phyloP scores from a whole-genome alignment of 2,888 invertebrate genomes.

The Metellina segmentata region DNA sequence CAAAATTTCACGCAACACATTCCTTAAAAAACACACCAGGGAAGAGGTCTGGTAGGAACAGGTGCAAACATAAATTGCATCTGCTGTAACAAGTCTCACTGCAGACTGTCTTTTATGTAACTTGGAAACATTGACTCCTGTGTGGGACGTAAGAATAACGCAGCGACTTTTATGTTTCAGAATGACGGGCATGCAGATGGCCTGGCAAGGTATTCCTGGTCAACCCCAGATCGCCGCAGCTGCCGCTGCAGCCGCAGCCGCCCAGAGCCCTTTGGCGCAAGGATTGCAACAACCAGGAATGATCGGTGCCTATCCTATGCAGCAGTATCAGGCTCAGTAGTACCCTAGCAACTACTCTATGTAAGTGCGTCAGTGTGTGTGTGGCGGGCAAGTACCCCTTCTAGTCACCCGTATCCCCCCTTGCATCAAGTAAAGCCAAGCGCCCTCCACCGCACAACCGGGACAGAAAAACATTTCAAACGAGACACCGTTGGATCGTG shows the following conservation, averaged over 20 bases:
- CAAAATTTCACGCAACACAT: too few relatives aligned
- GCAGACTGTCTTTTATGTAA: neutral
- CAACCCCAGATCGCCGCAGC: slow-evolving; percentile 77
- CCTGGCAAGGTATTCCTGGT: slow-evolving; percentile 82
- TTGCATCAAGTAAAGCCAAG: slow-evolving; percentile 53
- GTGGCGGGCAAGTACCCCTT: slow-evolving; percentile 45
- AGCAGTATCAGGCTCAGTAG: slow-evolving; percentile 79
- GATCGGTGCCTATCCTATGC: slow-evolving; percentile 82
- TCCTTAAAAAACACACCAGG: too few relatives aligned
- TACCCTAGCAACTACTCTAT: slow-evolving; percentile 39
- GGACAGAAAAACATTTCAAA: slow-evolving; percentile 25
- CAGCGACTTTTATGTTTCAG: slow-evolving; percentile 36
- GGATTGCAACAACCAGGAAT: slow-evolving; percentile 82
- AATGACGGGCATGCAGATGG: slow-evolving; percentile 82
- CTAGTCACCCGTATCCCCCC: slow-evolving; percentile 76
- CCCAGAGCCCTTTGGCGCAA: slow-evolving; percentile 80
- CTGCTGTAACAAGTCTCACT: too few relatives aligned
- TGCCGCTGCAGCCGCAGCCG: slow-evolving; percentile 85
- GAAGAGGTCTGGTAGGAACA: too few relatives aligned
- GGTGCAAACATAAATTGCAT: too few relatives aligned
- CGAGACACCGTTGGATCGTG: slow-evolving; percentile 38
- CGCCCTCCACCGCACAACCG: slow-evolving; percentile 71
- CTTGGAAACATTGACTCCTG: neutral
- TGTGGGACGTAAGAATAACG: neutral
- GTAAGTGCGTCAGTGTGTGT: slow-evolving; percentile 57